A percentile compares a stretch with the other conserved stretches of the same genome.
Conservation (phyloP, 2,113 vertebrate genomes). For the Pedionomus torquatus region DNA sequence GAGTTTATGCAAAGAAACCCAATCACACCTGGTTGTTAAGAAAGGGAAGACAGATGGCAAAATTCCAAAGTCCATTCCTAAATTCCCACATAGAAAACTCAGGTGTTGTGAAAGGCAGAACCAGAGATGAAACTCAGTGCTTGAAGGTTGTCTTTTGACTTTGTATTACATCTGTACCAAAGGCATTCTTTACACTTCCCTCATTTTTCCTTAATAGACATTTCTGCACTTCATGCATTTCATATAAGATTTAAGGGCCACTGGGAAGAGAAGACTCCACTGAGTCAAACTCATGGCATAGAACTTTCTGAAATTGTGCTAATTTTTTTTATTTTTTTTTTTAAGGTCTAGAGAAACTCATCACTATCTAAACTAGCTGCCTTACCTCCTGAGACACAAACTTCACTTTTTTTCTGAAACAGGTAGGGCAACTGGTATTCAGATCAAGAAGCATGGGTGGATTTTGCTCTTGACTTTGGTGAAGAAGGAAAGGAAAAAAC, state of each 20-base stretch:
- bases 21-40: background rate
- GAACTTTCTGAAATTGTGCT: background rate
- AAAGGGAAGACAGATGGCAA: background rate
- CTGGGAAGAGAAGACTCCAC: background rate
- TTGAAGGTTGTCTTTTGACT: background rate
- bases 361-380: background rate
- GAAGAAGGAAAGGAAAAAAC: background rate
- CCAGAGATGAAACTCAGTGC: background rate
- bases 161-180: background rate
- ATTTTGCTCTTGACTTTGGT: background rate
- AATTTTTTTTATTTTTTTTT: fast-evolving
- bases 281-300: background rate
- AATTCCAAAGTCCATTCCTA: background rate
- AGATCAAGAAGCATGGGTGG: background rate
- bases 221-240: background rate
- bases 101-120: background rate
- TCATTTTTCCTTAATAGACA: background rate
- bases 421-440: background rate
- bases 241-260: background rate
- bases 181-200: background rate
- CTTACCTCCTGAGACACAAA: background rate
- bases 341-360: background rate
- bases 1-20: background rate
- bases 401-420: background rate
- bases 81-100: background rate